Base-by-base conservation (phyloP, 2,797 vertebrate species). In the Brachyrhaphis roseni region DNA sequence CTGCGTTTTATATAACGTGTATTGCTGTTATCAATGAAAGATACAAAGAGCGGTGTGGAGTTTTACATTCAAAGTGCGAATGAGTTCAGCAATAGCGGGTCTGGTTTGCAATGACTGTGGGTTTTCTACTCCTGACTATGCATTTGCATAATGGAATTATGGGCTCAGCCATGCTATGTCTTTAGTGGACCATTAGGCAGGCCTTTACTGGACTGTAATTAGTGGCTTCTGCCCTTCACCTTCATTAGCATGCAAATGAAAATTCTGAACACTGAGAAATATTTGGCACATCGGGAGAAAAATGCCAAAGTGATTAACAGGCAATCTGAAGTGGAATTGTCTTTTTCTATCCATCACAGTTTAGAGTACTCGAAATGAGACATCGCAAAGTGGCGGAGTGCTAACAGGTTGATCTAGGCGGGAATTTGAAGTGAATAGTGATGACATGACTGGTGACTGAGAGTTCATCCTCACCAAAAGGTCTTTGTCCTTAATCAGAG, bases 181-280 rank as follows among this genome's bases (percentile, higher is more conserved):
- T 97, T 97, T 95, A 91, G 95, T 96, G 95, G 93, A 96, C 95
- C 95, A 95, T 96, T 97, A 97, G 96, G 96, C 96, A 96, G 95
- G 95, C 96, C 96, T 94, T 96, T 94, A 93, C 94, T 96, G 95
- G 93, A 96, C 95, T 97, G 95, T 97, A 98, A 99, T 99, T 98
- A 98, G 96, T 96, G 96, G 94, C 97, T 97, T 97, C 97, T 98
- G 97, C 96, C 97, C 97, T 97, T 97, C 96, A 96, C 93, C 93
- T 96, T 97, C 96, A 98, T 98, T 98, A 97, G 95, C 95, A 98
- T 98, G 97, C 96, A 98, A 97, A 98, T 97, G 95, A 95, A 96
- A 96, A 93, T 96, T 94, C 93, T 92, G 89, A 95, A 95, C 93
- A 95, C 93, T 94, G 93, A 92, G 94, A 96, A 95, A 94, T 95